Evolutionary conservation across 1,140 invertebrate genomes (phyloP).

Genomic region (Drosophila sp.): DNA sequence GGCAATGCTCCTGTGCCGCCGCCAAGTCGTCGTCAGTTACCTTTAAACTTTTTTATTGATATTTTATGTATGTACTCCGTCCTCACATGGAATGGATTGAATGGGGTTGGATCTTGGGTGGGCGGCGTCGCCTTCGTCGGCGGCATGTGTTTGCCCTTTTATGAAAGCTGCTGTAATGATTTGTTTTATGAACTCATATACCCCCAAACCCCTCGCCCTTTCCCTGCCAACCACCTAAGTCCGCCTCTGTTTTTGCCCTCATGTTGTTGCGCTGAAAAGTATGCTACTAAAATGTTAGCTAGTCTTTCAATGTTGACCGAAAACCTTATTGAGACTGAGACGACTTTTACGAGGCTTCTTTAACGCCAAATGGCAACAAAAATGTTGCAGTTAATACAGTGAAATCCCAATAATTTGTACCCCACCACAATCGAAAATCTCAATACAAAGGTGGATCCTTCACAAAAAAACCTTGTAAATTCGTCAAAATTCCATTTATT

Average conservation of each 20-base stretch:
- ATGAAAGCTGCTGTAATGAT: conserved; percentile 78
- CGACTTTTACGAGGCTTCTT: conserved; percentile 13
- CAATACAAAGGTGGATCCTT: no score
- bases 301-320: conserved; percentile 8
- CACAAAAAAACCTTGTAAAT: no score
- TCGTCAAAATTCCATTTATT: no score
- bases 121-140: no score
- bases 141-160: conserved; percentile 44
- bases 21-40: conserved; percentile 67
- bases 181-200: conserved; percentile 76
- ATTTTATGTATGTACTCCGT: conserved; percentile 72
- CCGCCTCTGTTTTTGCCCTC: no score
- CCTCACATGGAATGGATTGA: neutral
- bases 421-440: no score
- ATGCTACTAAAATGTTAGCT: conserved; percentile 18
- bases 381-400: neutral
- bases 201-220: neutral
- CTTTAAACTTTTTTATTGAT: conserved; percentile 81
- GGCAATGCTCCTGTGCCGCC: conserved; percentile 28
- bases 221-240: neutral
- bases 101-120: conserved; percentile 1
- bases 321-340: conserved; percentile 16
- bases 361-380: neutral
- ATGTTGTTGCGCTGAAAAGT: conserved; percentile 2
- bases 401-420: no score